Evolutionary conservation across 2,113 vertebrate species (phyloP), one percentile per base, ranked within the genome.

Genomic region (Eubucco bourcierii): DNA sequence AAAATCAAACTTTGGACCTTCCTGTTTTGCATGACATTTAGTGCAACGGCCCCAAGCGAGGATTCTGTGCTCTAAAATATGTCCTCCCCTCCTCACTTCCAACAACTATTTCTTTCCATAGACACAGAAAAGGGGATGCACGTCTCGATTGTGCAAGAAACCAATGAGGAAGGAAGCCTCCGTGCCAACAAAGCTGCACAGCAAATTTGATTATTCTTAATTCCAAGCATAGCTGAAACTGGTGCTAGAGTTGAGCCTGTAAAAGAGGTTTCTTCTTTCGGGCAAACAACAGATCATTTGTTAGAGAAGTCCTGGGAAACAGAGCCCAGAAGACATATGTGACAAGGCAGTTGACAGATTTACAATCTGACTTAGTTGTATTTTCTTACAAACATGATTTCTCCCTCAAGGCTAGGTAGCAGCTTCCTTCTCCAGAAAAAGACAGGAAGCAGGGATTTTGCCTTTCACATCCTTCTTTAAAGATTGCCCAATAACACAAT

Each of bases 181-280:
- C 52, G 46, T 66, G 82, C 84, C 91, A 88, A 80, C 39, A 88
- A 80, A 94, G 61, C 58, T 74, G 87, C 34, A 91, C 92, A 94
- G 75, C 68, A 93, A 94, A 96, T 73, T 44, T 74, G 64, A 61
- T 47, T 47, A 77, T 52, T 82, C 20, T 5, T 56, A 63, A 94
- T 77, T 93, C 76, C 91, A 83, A 74, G 83, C 90, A 93, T 41
- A 90, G 82, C 76, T 60, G 65, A 75, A 83, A 80, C 52, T 71
- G 19, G 53, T 90, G 39, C 8, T 33, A 34, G 71, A 85, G 72
- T 75, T 93, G 68, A 80, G 61, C 25, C 70, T 81, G 68, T 55
- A 76, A 70, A 80, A 65, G 28, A 84, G 23, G 2, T 0, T n/a
- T 72, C 44, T 70, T 78, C 87, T 82, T 67, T 41, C 18, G 81